Base-by-base conservation (phyloP, 1,140 invertebrate species). In the Drosophila bocki region DNA sequence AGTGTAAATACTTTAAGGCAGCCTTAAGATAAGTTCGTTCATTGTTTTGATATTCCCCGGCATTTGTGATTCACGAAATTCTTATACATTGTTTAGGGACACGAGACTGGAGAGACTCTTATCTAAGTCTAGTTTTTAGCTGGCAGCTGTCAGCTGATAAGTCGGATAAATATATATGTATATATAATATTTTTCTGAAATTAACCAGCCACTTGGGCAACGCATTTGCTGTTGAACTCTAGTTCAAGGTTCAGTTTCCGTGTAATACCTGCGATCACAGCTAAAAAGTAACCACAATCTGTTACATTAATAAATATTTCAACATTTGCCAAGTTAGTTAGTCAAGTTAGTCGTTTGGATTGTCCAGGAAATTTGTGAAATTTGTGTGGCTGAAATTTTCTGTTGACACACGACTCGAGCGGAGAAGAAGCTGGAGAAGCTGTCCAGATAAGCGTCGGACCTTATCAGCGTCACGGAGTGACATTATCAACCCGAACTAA, bases 401-500 rank as follows among this genome's bases (percentile, higher is more conserved):
- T 81, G 78, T 80, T 83, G 80, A 76, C 78, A 77, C 59, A 83
- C 75, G 65, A 62, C 65, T 82, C 63, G 56, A 51, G 62, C 35
- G 37, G 71, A 41, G 35, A 51, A 79, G 58, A 51, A 67, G 67
- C 45, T 50, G 64, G 75, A 61, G 76, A 75, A 39, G 53, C 53
- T 88, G 87, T 84, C 58, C 33, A 56, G 45, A 64, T 81, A 79
- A 67, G 41, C 48, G 48, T 33, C 57, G 32, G 57, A 78, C 75
- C 68, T 88, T 88, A 88, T 88, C 84, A 82, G 54, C 37, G 42
- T 32, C 64, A 51, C 60, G 58, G 39, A 90, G 80, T 90, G 84
- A 88, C 84, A 88, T 88, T 88, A 88, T 88, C 85, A 90, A 78
- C 75, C 75, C 50, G 44, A 67, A 67, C 85, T 87, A 84, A 87